These are phyloP conservation scores for Lacerta bilineata DNA, from an alignment of 2,797 vertebrate genomes.

Conservation along the genomic window DNA sequence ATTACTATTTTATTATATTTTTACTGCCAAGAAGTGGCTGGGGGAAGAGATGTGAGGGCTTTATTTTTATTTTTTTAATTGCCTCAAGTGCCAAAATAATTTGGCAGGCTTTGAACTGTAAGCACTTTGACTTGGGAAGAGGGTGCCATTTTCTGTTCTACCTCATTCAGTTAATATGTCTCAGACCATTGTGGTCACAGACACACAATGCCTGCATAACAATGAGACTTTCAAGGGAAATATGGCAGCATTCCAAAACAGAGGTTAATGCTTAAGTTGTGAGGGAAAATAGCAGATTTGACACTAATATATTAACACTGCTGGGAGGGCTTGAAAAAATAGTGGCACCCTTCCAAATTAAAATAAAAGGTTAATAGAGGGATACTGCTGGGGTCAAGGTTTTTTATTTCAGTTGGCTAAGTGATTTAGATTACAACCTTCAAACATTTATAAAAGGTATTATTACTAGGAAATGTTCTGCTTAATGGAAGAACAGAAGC, in stretches of 20 bases:
- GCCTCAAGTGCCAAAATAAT: neutral
- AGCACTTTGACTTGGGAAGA: neutral
- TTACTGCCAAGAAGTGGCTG: too few species aligned
- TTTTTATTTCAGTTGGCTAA: neutral
- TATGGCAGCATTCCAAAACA: neutral
- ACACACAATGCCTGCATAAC: accelerated
- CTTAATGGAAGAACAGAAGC: neutral
- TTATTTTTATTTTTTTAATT: too few species aligned
- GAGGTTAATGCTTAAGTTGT: slow-evolving; percentile 35
- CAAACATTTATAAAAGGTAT: neutral
- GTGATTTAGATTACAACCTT: neutral
- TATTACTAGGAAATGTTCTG: neutral
- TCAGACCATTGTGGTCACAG: neutral
- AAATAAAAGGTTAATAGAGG: slow-evolving; percentile 41
- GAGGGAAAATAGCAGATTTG: slow-evolving; percentile 40
- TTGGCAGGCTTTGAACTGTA: neutral
- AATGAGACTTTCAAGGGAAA: slow-evolving; percentile 45
- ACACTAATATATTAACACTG: slow-evolving; percentile 38
- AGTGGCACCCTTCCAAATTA: slow-evolving; percentile 46
- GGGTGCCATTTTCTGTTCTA: neutral
- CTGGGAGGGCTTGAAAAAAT: neutral
- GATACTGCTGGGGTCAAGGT: slow-evolving; percentile 31
- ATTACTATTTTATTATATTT: too few species aligned
- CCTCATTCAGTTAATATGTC: neutral
- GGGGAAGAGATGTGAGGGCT: too few species aligned